phyloP scores from a whole-genome alignment of 1,140 invertebrate genomes.

The Onthophagus taurus region DNA sequence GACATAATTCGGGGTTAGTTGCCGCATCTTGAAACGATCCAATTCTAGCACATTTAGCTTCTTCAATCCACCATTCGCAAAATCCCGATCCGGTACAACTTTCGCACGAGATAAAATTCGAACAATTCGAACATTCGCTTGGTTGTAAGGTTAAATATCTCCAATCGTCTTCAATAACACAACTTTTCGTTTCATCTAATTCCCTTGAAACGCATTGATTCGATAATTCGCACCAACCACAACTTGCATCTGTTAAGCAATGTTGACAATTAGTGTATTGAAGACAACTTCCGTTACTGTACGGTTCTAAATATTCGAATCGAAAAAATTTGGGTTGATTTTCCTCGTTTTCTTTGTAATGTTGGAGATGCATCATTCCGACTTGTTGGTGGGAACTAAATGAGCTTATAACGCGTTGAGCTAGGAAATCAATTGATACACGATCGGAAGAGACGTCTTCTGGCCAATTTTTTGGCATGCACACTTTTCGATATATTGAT shows the following conservation, averaged over 20 bases:
- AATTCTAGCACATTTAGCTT: conserved; percentile 70
- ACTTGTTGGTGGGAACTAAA: conserved; percentile 49
- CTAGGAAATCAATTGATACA: conserved; percentile 65
- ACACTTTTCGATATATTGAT: conserved; percentile 55
- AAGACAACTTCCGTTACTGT: conserved; percentile 64
- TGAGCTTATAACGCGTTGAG: conserved; percentile 44
- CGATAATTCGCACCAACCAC: conserved; percentile 80
- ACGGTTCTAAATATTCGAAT: conserved; percentile 84
- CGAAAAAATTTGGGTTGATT: conserved; percentile 70
- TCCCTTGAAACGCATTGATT: conserved; percentile 52
- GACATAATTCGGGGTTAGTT: conserved; percentile 55
- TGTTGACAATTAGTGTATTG: conserved; percentile 75
- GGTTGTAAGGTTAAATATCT: conserved; percentile 71
- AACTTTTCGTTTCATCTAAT: conserved; percentile 53
- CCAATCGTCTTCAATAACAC: conserved; percentile 51
- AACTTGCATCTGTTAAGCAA: conserved; percentile 79
- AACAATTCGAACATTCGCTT: conserved; percentile 74
- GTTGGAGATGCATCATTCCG: conserved; percentile 70
- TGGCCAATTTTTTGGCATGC: conserved; percentile 49
- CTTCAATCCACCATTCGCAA: conserved; percentile 83
- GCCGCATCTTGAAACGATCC: conserved; percentile 60
- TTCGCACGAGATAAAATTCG: conserved; percentile 78
- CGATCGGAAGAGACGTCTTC: conserved; percentile 42
- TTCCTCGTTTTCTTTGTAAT: conserved; percentile 58
- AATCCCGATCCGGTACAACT: conserved; percentile 55